A percentile compares a stretch with the other conserved stretches of the same genome.
These are phyloP conservation scores for Grammomys dolichurus DNA, from an alignment of 2,113 vertebrate genomes.

Conservation along the genomic window DNA sequence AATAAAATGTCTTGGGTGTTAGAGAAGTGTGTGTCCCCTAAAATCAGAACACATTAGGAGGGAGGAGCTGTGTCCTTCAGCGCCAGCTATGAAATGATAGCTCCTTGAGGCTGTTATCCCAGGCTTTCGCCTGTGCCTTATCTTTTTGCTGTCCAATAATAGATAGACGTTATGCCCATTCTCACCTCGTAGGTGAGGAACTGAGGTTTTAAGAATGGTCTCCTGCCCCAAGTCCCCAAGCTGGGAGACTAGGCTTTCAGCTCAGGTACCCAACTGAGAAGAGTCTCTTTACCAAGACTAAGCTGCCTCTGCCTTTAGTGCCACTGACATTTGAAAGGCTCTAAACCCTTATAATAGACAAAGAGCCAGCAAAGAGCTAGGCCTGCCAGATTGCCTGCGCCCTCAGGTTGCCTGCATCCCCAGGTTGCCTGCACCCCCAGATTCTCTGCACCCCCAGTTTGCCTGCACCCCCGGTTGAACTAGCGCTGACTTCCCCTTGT, in stretches of 20 bases:
- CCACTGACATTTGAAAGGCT: background rate
- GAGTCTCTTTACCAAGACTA: background rate
- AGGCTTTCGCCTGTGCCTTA: background rate
- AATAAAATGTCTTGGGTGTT: background rate
- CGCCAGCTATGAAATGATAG: background rate
- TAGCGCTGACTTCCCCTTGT: background rate
- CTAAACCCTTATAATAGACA: background rate
- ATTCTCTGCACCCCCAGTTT: no score
- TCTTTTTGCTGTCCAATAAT: background rate
- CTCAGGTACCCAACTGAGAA: background rate
- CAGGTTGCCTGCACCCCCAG: background rate
- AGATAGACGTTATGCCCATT: background rate
- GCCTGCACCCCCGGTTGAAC: background rate
- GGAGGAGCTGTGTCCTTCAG: background rate
- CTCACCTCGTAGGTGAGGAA: background rate
- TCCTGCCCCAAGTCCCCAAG: background rate
- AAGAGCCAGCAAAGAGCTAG: background rate
- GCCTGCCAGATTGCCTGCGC: background rate
- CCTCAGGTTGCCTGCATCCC: background rate
- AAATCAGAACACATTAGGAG: background rate
- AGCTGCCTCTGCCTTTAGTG: no score
- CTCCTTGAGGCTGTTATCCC: background rate
- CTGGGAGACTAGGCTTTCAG: background rate
- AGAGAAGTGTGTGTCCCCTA: background rate
- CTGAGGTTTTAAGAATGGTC: background rate